Evolutionary conservation across 1,140 invertebrate genomes (phyloP), one percentile per base, ranked within the genome.

Genomic region (Drosophila varians): DNA sequence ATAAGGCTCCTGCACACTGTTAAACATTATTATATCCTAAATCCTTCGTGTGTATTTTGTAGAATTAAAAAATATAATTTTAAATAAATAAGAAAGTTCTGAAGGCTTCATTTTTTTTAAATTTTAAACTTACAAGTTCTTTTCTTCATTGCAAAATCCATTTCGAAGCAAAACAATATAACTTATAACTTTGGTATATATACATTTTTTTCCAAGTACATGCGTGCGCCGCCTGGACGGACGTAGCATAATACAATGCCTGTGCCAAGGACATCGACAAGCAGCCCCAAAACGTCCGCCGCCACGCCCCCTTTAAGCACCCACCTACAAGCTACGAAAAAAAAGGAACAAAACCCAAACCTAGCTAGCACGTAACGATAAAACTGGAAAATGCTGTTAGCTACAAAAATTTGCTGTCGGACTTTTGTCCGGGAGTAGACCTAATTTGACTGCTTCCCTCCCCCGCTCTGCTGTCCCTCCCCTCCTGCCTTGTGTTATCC

Each of bases 341-440:
- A 31, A 31, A 31, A 31, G 9, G 9, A 31, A 31, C n/a, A 31
- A 31, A 31, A 31, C 28, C 28, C 28, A 31, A 31, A 31, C 28
- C 28, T n/a, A 31, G 28, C 28, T 31, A 31, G 36, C 64, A 78
- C 64, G 79, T 72, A 75, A 62, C 65, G 80, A 86, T 87, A 87
- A 77, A 87, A 87, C 82, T 87, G 80, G 82, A 87, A 87, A 87
- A 87, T 87, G 82, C 74, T 87, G 82, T 87, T 87, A 82, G 82
- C 82, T 82, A 82, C 82, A 43, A 87, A 82, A 82, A 87, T 87
- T 87, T 87, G 77, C 73, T 70, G 77, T 69, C 48, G 58, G 71
- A 78, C 71, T 78, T 84, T 77, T 72, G 65, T 62, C 61, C 36
- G 46, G 65, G 68, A 45, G 53, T 52, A 72, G 55, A 51, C 47